Conservation (phyloP, 2,888 invertebrate species). For the Syrphus vitripennis region DNA sequence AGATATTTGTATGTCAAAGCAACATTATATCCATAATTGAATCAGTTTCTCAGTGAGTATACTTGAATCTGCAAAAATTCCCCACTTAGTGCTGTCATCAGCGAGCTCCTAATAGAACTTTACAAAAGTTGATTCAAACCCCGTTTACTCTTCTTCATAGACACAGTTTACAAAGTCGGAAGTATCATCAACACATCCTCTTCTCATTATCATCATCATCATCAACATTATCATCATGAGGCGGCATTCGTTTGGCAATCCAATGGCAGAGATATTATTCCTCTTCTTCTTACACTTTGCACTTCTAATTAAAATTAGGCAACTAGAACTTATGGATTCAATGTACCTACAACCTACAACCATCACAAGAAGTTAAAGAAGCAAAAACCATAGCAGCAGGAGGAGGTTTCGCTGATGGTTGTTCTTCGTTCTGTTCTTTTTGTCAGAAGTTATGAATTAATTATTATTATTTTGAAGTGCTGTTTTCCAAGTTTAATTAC, state of each 20-base stretch:
- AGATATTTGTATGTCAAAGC: too few species aligned
- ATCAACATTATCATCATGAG: constrained; percentile 5
- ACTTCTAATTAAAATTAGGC: constrained; percentile 61
- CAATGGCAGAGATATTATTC: neutral
- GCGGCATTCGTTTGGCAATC: constrained; percentile 15
- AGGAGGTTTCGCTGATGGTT: neutral
- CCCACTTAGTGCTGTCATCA: constrained; percentile 21
- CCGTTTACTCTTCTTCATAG: constrained; percentile 47
- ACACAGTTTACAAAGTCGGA: constrained; percentile 43
- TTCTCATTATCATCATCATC: constrained; percentile 2
- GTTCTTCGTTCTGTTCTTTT: constrained; percentile 1
- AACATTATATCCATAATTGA: constrained; percentile 19
- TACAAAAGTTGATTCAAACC: constrained; percentile 45
- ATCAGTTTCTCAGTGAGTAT: constrained; percentile 28
- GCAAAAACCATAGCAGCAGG: neutral
- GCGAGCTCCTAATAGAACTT: constrained; percentile 26
- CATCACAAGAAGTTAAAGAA: constrained; percentile 10
- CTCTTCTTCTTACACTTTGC: constrained; percentile 34
- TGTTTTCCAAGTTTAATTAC: constrained; percentile 67
- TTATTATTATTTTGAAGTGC: constrained; percentile 69
- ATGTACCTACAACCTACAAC: constrained; percentile 12
- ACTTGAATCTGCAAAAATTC: constrained; percentile 31
- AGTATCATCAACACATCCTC: constrained; percentile 30
- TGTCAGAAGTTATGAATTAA: constrained; percentile 69
- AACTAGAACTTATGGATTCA: constrained; percentile 53